phyloP scores from a whole-genome alignment of 1,140 invertebrate species.

The Psix sp. region DNA sequence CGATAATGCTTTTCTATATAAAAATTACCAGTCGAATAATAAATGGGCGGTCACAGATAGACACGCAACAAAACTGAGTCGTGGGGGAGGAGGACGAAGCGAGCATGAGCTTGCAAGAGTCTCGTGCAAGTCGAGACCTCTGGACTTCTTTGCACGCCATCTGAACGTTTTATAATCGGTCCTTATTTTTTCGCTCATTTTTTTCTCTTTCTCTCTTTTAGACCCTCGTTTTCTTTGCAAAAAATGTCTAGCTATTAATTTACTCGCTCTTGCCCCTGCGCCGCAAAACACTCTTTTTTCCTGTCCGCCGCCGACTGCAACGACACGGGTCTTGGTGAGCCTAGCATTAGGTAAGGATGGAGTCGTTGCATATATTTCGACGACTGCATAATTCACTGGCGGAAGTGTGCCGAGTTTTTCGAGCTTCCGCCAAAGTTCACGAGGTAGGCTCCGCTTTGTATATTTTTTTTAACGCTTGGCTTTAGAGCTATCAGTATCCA shows the following conservation, averaged over 20 bases:
- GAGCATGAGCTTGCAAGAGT: constrained; percentile 63
- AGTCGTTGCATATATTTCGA: too few species aligned
- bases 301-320: constrained; percentile 8
- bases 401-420: too few species aligned
- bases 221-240: constrained; percentile 46
- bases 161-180: constrained; percentile 70
- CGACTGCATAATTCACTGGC: too few species aligned
- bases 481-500: too few species aligned
- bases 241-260: constrained; percentile 72
- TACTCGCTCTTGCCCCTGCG: constrained; percentile 37
- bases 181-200: constrained; percentile 28
- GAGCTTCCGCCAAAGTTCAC: too few species aligned
- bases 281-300: constrained; percentile 9
- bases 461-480: too few species aligned
- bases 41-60: constrained; percentile 65
- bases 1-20: constrained; percentile 64
- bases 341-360: too few species aligned
- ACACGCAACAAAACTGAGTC: constrained; percentile 71
- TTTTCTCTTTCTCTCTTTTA: constrained; percentile 40
- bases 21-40: constrained; percentile 66
- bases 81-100: constrained; percentile 42
- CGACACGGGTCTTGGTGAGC: too few species aligned
- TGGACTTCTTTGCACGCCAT: constrained; percentile 70
- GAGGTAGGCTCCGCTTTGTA: too few species aligned
- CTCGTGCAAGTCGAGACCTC: constrained; percentile 58